phyloP scores from a whole-genome alignment of 2,797 vertebrate species.

The Halcyon smyrnensis region DNA sequence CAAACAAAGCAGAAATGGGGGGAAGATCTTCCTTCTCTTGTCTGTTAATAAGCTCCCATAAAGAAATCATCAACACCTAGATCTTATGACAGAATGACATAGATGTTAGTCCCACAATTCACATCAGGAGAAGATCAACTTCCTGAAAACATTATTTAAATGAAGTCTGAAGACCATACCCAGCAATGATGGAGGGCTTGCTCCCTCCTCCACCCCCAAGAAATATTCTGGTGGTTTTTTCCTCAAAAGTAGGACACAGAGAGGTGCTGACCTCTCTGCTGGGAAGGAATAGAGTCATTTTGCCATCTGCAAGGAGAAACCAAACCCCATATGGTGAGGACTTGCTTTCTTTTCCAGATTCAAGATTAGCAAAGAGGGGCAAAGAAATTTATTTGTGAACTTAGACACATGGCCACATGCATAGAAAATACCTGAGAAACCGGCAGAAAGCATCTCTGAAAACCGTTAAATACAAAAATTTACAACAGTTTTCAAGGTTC shows the following conservation, averaged over 20 bases:
- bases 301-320: conserved; percentile 12
- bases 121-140: background rate
- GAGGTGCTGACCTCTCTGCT: background rate
- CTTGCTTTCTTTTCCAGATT: background rate
- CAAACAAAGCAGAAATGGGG: background rate
- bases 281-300: background rate
- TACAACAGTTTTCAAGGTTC: background rate
- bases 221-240: background rate
- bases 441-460: background rate
- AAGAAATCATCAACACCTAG: background rate
- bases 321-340: background rate
- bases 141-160: background rate
- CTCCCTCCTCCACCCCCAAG: background rate
- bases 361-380: background rate
- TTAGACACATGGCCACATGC: background rate
- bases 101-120: background rate
- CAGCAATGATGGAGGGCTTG: background rate
- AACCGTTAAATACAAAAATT: background rate
- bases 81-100: background rate
- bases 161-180: background rate
- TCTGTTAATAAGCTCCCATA: background rate
- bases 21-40: background rate
- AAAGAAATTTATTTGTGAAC: background rate
- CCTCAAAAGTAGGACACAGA: background rate
- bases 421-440: background rate